Evolutionary conservation across 2,888 invertebrate genomes (phyloP).

Genomic region (Drosophila testacea): DNA sequence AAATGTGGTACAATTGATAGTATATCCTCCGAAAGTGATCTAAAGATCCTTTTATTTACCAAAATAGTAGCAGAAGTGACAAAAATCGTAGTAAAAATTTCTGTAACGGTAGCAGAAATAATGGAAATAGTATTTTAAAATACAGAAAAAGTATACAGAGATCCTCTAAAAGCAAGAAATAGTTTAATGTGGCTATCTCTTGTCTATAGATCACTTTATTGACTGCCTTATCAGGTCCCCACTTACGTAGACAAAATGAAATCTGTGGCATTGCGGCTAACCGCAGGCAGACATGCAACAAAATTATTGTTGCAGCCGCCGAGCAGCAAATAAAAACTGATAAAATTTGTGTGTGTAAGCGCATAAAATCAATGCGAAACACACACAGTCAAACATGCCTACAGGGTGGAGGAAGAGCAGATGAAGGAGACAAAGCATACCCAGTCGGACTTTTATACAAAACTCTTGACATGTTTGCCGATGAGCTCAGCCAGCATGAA

Average conservation of each 20-base stretch:
- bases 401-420: neutral
- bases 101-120: too few relatives aligned
- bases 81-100: too few relatives aligned
- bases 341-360: constrained; percentile 53
- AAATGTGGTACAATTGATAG: too few relatives aligned
- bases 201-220: constrained; percentile 28
- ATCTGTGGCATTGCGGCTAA: constrained; percentile 57
- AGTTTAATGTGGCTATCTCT: neutral
- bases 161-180: neutral
- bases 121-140: too few relatives aligned
- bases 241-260: constrained; percentile 20
- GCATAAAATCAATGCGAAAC: constrained; percentile 72
- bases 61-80: too few relatives aligned
- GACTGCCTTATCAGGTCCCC: constrained; percentile 16
- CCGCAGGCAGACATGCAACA: constrained; percentile 66
- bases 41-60: too few relatives aligned
- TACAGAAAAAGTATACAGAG: too few relatives aligned
- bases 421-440: constrained; percentile 27
- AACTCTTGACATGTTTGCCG: too few relatives aligned
- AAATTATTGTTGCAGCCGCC: constrained; percentile 62
- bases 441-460: too few relatives aligned
- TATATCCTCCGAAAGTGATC: too few relatives aligned
- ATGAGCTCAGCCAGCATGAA: too few relatives aligned
- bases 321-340: constrained; percentile 51
- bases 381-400: constrained; percentile 6